Evolutionary conservation across 2,797 vertebrate genomes (phyloP).

Genomic region (Sphenodon punctatus): DNA sequence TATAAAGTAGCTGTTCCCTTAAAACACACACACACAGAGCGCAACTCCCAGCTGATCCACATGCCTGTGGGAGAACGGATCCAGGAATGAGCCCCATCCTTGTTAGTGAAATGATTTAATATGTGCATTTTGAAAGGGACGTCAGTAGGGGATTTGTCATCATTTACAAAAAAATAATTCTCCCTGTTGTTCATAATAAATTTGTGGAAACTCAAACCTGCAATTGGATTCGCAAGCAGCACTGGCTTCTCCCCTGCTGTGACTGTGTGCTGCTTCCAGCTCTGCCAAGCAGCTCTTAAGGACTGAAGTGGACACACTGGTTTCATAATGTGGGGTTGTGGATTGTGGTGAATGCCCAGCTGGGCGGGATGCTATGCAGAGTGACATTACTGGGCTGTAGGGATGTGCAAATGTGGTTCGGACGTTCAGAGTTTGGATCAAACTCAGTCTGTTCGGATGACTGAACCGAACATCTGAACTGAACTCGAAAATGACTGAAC

Average conservation of each 20-base stretch:
- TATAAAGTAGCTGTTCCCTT: neutral
- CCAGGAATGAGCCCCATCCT: accelerated
- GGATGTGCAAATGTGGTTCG: too few relatives aligned
- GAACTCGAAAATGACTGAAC: too few relatives aligned
- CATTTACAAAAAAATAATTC: neutral
- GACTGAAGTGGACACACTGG: neutral
- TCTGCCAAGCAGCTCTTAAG: too few relatives aligned
- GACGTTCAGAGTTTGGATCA: too few relatives aligned
- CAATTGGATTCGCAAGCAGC: constrained; percentile 30
- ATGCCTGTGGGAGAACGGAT: too few relatives aligned
- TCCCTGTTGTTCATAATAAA: constrained; percentile 18
- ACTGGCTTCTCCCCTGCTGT: too few relatives aligned
- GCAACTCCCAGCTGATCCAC: too few relatives aligned
- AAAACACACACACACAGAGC: neutral
- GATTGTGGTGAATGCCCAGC: neutral
- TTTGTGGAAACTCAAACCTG: constrained; percentile 10
- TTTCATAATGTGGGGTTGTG: neutral
- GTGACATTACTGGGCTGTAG: neutral
- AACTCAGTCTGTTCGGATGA: too few relatives aligned
- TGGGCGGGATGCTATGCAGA: too few relatives aligned
- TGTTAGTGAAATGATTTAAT: neutral
- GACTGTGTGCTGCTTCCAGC: too few relatives aligned
- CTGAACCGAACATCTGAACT: too few relatives aligned
- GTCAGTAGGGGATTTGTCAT: neutral
- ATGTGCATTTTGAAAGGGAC: neutral